Percentiles rank a stretch among this genome's conserved stretches.
Conservation (phyloP, 2,888 invertebrate genomes). For the Fragum whitleyi region DNA sequence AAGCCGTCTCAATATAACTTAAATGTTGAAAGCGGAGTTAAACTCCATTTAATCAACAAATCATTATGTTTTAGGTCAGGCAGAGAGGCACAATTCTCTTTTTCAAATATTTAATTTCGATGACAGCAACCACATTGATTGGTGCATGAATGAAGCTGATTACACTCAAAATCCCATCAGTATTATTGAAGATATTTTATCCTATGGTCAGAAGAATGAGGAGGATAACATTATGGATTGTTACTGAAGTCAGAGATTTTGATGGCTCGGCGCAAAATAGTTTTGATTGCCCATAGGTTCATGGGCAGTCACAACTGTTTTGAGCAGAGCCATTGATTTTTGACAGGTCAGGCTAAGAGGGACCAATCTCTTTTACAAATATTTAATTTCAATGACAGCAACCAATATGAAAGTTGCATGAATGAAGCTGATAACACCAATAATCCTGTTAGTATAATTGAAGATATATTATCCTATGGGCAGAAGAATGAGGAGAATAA, state of each 20-base stretch:
- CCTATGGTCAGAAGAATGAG: slow-evolving; percentile 49
- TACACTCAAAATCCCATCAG: slow-evolving; percentile 60
- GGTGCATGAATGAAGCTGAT: not conserved
- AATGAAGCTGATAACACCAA: slow-evolving; percentile 37
- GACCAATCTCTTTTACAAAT: not conserved
- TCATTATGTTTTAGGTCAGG: not conserved
- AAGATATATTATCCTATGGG: slow-evolving; percentile 64
- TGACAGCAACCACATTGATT: not conserved
- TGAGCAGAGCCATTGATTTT: too few species aligned
- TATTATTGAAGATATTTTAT: slow-evolving; percentile 65
- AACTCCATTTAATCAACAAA: not conserved
- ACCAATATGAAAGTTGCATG: not conserved
- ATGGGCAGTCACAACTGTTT: too few species aligned
- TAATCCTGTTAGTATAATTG: slow-evolving; percentile 61
- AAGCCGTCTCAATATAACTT: too few species aligned
- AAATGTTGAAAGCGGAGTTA: not conserved
- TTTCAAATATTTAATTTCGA: not conserved
- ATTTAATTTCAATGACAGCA: not conserved
- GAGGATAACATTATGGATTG: slow-evolving; percentile 64
- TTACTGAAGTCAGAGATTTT: slow-evolving; percentile 40
- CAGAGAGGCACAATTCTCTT: not conserved
- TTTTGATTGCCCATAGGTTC: too few species aligned
- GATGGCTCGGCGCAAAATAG: too few species aligned
- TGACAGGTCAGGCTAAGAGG: not conserved
- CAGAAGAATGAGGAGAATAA: slow-evolving; percentile 56